A percentile compares a stretch with the other conserved stretches of the same genome.
Conservation (phyloP, 2,888 invertebrate genomes). For the Phasia obesa region DNA sequence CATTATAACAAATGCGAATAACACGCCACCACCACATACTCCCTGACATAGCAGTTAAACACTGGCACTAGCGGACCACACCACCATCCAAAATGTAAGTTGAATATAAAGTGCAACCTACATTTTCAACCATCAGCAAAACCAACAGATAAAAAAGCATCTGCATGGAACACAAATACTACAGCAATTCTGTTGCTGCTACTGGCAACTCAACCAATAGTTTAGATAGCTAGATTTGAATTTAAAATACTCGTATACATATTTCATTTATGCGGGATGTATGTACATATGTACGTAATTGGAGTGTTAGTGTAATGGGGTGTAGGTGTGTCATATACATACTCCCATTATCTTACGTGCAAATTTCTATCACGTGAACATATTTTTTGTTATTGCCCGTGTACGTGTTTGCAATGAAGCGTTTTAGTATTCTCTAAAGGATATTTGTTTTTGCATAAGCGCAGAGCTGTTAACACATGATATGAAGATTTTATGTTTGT, state of each 20-base stretch:
- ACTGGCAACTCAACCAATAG: conserved; percentile 1
- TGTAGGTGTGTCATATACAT: background rate
- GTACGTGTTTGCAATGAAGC: conserved; percentile 44
- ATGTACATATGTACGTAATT: conserved; percentile 2
- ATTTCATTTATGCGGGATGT: background rate
- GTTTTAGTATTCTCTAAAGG: conserved; percentile 41
- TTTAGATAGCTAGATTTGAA: conserved; percentile 30
- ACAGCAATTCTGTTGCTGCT: conserved; percentile 9
- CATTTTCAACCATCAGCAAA: conserved; percentile 49
- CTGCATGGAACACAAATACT: conserved; percentile 24
- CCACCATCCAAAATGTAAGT: conserved; percentile 9
- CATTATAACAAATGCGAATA: conserved; percentile 25
- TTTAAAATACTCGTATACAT: background rate
- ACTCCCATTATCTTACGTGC: conserved; percentile 37
- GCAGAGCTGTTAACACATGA: conserved; percentile 33
- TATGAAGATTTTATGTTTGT: conserved; percentile 10
- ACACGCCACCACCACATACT: background rate
- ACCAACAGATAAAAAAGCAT: conserved; percentile 47
- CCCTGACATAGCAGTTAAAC: background rate
- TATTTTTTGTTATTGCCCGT: conserved; percentile 9
- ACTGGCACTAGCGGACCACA: conserved; percentile 2
- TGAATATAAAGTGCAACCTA: conserved; percentile 59
- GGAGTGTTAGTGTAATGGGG: background rate
- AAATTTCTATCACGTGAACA: conserved; percentile 48
- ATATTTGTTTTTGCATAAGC: conserved; percentile 29